Base-by-base conservation (phyloP, 2,113 vertebrate genomes). In the Phrynocephalus versicolor region DNA sequence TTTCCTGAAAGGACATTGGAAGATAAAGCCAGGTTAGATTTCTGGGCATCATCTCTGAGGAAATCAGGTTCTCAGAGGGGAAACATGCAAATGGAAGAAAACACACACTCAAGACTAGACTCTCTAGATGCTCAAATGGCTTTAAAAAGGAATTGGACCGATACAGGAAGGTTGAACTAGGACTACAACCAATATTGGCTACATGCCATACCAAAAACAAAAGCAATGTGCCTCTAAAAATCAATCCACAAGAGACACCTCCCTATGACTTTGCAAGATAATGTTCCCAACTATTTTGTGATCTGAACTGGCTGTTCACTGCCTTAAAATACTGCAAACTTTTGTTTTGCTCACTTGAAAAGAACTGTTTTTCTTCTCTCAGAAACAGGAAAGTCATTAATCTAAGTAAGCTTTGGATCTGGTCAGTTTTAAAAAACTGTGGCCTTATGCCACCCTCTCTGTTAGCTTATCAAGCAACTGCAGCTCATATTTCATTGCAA, bases 401-500 rank as follows among this genome's bases (percentile, higher is more conserved):
- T 82, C 45, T 82, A 27, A 6, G 41, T 57, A 71, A 35, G 51
- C 81, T 60, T 60, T 82, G 51, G 25, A 39, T 33, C 69, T 12
- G 55, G 62, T 19, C 25, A 25, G 15, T 82, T 82, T 72, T 37
- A 4, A 27, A n/a, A 3, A 16, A 19, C 23, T n/a, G 35, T 72
- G 81, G 69, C 55, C 35, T 37, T 70, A 21, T 25, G 51, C 51
- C 45, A 39, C 67, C n/a, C 51, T 82, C 51, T 67, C 33, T 67
- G 33, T 72, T 82, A 57, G 69, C 81, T 82, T 82, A 82, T 72
- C 69, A 72, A 33, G 69, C 55, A 58, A 30, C 23, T 60, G 69
- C 69, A 30, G 55, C 35, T 82, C 33, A 73, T 82, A 82, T 60
- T 72, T 82, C 81, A 82, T 82, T 72, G 33, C 39, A 82, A 58